phyloP scores from a whole-genome alignment of 2,797 vertebrate genomes.

The Prunella strophiata region DNA sequence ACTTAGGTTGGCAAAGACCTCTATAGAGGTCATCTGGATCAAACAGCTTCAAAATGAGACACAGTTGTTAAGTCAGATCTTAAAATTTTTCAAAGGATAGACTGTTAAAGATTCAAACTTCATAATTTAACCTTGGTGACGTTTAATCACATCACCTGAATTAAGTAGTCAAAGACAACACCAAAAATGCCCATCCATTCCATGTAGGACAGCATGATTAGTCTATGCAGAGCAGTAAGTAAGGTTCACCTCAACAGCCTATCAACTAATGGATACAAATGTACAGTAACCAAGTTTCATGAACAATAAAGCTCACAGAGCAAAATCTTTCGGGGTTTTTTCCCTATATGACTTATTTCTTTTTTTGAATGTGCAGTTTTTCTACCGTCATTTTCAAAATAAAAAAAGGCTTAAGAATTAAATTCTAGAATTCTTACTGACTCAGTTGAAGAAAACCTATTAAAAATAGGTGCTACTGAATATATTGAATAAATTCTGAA shows the following conservation, averaged over 20 bases:
- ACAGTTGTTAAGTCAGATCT: background rate
- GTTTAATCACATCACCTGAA: background rate
- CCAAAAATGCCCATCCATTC: background rate
- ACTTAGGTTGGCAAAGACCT: background rate
- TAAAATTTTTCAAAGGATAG: background rate
- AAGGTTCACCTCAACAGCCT: background rate
- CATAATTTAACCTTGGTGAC: background rate
- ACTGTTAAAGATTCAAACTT: background rate
- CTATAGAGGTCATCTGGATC: background rate
- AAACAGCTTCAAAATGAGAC: background rate
- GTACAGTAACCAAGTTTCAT: background rate
- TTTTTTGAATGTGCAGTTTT: background rate
- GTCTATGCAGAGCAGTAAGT: background rate
- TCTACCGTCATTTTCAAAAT: background rate
- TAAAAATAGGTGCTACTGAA: background rate
- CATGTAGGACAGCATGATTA: background rate
- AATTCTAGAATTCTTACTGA: background rate
- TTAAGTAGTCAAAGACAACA: background rate
- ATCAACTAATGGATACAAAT: background rate
- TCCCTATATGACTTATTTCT: background rate
- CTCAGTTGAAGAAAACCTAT: background rate
- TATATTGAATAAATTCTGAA: background rate
- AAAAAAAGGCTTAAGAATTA: background rate
- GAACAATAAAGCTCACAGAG: background rate
- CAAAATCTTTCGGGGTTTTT: background rate